These are phyloP conservation scores for Alentia gelatinosa DNA, from an alignment of 2,888 invertebrate species.

Conservation along the genomic window DNA sequence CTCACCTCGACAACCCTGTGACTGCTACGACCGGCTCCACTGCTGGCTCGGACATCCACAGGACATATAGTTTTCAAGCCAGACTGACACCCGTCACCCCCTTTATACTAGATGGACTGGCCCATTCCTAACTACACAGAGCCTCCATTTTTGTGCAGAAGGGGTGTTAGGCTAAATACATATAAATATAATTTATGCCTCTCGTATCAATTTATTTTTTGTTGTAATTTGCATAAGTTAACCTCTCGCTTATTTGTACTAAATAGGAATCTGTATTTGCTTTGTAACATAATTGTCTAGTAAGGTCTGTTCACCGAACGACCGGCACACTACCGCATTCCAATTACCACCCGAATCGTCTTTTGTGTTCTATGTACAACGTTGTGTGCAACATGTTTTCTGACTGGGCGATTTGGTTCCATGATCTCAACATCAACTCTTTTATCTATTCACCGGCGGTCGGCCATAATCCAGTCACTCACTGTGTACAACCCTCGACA, in stretches of 20 bases:
- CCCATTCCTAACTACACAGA: background rate
- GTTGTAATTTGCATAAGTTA: constrained; percentile 42
- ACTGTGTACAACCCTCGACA: too few relatives aligned
- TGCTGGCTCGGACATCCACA: constrained; percentile 34
- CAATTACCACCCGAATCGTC: background rate
- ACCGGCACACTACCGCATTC: background rate
- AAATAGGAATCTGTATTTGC: constrained; percentile 46
- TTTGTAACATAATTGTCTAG: constrained; percentile 3
- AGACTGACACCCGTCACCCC: constrained; percentile 27
- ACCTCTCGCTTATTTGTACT: constrained; percentile 9
- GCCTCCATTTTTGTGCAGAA: constrained; percentile 34
- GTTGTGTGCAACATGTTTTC: background rate
- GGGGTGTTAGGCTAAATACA: constrained; percentile 11
- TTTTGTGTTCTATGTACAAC: background rate
- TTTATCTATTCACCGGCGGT: too few relatives aligned
- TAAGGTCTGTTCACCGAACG: background rate
- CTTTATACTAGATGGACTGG: constrained; percentile 49
- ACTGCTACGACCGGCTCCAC: background rate
- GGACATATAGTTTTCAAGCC: constrained; percentile 29
- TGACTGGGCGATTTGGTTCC: too few relatives aligned
- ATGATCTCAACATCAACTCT: too few relatives aligned
- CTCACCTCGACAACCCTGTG: background rate
- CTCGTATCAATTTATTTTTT: constrained; percentile 23
- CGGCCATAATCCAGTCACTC: too few relatives aligned
- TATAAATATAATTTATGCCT: constrained; percentile 52